phyloP scores from a whole-genome alignment of 2,113 vertebrate genomes.

The Colius striatus region DNA sequence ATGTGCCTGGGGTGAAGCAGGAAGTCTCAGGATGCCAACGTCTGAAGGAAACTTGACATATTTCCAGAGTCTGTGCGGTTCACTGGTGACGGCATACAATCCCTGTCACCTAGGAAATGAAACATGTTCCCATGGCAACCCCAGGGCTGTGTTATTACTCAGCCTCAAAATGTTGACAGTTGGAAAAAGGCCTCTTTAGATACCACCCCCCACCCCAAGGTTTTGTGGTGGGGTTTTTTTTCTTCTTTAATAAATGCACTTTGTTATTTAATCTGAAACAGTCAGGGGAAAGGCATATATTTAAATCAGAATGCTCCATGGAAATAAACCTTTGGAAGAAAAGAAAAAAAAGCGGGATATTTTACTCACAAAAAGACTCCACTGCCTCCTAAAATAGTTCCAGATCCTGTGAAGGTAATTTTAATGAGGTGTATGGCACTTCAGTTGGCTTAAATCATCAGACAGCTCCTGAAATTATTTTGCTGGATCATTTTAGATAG shows the following conservation, averaged over 20 bases:
- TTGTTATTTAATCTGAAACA: slow-evolving; percentile 33
- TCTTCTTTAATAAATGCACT: neutral
- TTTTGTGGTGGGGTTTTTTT: too few relatives aligned
- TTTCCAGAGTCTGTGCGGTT: slow-evolving; percentile 64
- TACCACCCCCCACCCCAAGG: neutral
- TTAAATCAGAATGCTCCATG: slow-evolving; percentile 1
- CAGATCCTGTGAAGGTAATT: slow-evolving; percentile 25
- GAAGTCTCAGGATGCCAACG: neutral
- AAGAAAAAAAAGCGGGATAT: neutral
- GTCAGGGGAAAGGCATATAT: slow-evolving; percentile 5
- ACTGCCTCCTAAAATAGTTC: neutral
- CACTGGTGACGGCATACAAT: slow-evolving; percentile 72
- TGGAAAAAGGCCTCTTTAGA: slow-evolving; percentile 43
- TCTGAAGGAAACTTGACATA: slow-evolving; percentile 38
- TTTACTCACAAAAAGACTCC: neutral
- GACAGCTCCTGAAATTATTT: neutral
- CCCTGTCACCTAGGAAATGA: slow-evolving; percentile 81
- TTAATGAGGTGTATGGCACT: slow-evolving; percentile 28
- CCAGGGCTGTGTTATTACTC: slow-evolving; percentile 71
- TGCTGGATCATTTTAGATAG: neutral
- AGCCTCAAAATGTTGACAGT: slow-evolving; percentile 70
- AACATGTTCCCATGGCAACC: slow-evolving; percentile 79
- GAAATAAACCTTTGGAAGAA: neutral
- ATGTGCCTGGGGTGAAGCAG: neutral
- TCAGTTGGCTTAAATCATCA: slow-evolving; percentile 36